These are phyloP conservation scores for Pangasius sanitwongsei DNA, from an alignment of 2,797 vertebrate genomes.

Conservation along the genomic window DNA sequence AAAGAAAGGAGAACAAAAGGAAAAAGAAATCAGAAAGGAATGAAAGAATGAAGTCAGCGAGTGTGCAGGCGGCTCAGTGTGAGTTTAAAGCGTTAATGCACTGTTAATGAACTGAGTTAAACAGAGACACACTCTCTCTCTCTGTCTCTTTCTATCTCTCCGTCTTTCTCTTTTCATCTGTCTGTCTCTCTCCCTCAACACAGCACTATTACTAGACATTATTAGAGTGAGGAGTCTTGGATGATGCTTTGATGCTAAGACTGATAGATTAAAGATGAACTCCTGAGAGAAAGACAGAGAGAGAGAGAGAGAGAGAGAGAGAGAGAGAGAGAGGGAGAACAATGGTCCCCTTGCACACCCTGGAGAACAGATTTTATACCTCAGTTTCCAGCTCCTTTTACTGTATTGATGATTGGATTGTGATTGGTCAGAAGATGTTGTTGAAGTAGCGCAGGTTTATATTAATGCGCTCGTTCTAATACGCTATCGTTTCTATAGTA, in stretches of 20 bases:
- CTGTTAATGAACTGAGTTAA: neutral
- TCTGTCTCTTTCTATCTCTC: no score
- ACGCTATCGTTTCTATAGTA: neutral
- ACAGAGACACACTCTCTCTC: no score
- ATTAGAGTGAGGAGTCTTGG: conserved; percentile 8
- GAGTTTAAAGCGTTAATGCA: neutral
- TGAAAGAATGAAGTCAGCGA: neutral
- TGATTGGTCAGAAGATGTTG: neutral
- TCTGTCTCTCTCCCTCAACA: neutral
- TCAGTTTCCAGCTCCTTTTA: conserved; percentile 60
- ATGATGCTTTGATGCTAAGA: conserved; percentile 69
- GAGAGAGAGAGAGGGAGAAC: neutral
- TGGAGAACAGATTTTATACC: conserved; percentile 57
- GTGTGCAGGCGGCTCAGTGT: neutral
- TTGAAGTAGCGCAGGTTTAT: neutral
- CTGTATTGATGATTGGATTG: conserved; percentile 41
- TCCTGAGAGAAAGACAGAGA: neutral
- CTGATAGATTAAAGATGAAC: conserved; percentile 68
- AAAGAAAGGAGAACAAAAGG: no score
- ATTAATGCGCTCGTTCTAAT: neutral
- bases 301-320: neutral
- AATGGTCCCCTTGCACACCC: neutral
- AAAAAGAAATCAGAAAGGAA: no score
- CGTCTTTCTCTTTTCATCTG: neutral
- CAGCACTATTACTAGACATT: neutral